Conservation (phyloP, 1,140 invertebrate species). For the Aphis gossypii region DNA sequence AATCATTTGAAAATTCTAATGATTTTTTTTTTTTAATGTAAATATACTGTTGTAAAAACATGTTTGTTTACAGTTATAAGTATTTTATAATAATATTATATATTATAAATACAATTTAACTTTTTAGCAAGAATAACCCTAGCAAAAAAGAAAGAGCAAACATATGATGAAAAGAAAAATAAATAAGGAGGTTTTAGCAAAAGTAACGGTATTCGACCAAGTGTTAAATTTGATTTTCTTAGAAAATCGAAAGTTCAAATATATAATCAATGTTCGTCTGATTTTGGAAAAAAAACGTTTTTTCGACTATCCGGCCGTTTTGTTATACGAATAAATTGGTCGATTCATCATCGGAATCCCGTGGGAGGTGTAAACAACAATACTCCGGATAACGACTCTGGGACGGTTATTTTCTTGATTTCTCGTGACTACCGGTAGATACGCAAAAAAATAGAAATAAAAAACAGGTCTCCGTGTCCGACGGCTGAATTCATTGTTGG, state of each 20-base stretch:
- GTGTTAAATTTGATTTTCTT: constrained; percentile 48
- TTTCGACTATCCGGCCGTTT: neutral
- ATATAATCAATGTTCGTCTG: constrained; percentile 39
- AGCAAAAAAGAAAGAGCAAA: neutral
- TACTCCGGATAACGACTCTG: constrained; percentile 45
- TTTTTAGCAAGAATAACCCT: neutral
- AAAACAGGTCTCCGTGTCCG: constrained; percentile 34
- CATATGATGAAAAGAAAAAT: neutral
- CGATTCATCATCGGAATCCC: constrained; percentile 54
- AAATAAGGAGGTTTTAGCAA: neutral
- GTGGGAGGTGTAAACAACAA: constrained; percentile 57
- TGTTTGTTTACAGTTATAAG: neutral
- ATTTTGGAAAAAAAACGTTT: constrained; percentile 1
- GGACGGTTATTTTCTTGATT: constrained; percentile 30
- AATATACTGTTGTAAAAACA: neutral
- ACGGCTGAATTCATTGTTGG: constrained; percentile 24
- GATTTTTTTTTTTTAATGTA: neutral
- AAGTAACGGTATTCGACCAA: neutral
- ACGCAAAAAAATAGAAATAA: constrained; percentile 12
- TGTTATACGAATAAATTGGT: constrained; percentile 27
- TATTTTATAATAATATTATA: neutral
- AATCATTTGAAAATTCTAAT: neutral
- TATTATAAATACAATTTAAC: neutral
- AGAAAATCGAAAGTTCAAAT: constrained; percentile 31
- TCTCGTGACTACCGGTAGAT: neutral